Conservation (phyloP, 2,797 vertebrate genomes). For the Molothrus ater region DNA sequence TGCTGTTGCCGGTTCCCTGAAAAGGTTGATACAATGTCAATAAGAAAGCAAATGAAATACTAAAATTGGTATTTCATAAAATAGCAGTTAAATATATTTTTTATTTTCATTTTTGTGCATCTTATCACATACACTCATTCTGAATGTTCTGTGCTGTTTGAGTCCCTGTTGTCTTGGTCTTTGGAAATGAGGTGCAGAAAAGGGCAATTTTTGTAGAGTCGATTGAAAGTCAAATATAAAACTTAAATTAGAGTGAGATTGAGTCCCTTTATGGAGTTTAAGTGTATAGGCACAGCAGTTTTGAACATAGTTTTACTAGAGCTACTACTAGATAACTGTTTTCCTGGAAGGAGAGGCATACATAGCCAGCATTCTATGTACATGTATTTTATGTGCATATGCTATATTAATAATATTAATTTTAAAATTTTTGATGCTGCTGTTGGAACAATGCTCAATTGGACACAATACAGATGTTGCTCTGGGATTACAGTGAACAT, state of each 20-base stretch:
- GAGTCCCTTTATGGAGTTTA: not conserved
- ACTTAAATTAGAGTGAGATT: not conserved
- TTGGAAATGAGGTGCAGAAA: not conserved
- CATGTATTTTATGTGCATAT: not conserved
- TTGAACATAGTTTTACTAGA: not conserved
- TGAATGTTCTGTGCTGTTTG: not conserved
- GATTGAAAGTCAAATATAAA: not conserved
- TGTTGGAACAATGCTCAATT: not conserved
- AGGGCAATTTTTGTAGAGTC: not conserved
- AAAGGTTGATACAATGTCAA: not conserved
- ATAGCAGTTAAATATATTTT: not conserved
- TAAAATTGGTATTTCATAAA: not conserved
- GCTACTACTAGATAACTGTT: not conserved
- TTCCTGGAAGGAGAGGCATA: not conserved
- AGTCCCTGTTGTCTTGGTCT: accelerated
- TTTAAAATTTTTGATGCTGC: not conserved
- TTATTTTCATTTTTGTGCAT: not conserved
- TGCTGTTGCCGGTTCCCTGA: not conserved
- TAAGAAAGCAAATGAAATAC: not conserved
- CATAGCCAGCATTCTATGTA: not conserved
- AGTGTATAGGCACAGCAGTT: not conserved
- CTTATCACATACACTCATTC: accelerated
- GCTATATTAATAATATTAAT: not conserved
- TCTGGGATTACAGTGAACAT: not conserved
- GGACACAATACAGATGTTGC: not conserved